These are phyloP conservation scores for Taenaris catops DNA, from an alignment of 2,888 invertebrate genomes.

Conservation along the genomic window DNA sequence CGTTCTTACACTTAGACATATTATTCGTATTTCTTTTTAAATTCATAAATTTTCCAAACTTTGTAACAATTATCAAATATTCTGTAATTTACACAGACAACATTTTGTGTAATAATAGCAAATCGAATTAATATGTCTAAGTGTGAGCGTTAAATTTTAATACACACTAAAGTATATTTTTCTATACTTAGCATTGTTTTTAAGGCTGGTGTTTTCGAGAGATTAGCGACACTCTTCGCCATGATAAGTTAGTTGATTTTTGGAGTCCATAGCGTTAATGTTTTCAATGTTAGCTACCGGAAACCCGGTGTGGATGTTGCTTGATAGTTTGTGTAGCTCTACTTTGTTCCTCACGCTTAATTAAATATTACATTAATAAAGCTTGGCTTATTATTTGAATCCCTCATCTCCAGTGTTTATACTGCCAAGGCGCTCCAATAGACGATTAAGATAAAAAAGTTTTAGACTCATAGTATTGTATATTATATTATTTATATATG, in stretches of 20 bases:
- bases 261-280: slow-evolving; percentile 22
- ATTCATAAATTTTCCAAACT: too few species aligned
- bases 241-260: slow-evolving; percentile 14
- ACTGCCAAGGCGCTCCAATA: too few species aligned
- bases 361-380: slow-evolving; percentile 50
- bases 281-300: slow-evolving; percentile 31
- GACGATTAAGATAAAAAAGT: too few species aligned
- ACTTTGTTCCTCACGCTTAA: slow-evolving; percentile 67
- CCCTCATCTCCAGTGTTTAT: too few species aligned
- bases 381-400: background rate
- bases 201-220: slow-evolving; percentile 5
- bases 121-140: slow-evolving; percentile 4
- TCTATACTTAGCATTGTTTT: slow-evolving; percentile 19
- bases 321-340: slow-evolving; percentile 63
- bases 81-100: too few species aligned
- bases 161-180: slow-evolving; percentile 26
- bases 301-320: slow-evolving; percentile 35
- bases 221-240: slow-evolving; percentile 10
- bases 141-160: slow-evolving; percentile 4
- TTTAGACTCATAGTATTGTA: too few species aligned
- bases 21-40: background rate
- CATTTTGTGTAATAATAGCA: too few species aligned
- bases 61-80: too few species aligned
- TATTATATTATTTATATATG: too few species aligned
- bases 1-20: slow-evolving; percentile 12